phyloP scores from a whole-genome alignment of 2,888 invertebrate species.

The Drosophila engyochracea region DNA sequence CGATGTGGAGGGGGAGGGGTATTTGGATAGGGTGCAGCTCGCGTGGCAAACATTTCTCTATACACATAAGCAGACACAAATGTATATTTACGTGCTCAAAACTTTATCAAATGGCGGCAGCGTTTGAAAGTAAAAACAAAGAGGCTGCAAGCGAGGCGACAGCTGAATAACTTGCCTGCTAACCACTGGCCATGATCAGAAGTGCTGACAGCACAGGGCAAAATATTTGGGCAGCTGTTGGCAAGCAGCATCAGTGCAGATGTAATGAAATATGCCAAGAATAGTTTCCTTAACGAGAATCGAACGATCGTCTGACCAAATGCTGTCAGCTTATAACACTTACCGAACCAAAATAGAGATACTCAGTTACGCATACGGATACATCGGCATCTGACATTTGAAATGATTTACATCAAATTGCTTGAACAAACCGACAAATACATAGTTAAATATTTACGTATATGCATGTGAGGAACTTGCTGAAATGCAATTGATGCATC shows the following conservation, averaged over 20 bases:
- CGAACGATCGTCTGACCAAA: conserved; percentile 36
- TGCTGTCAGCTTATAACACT: conserved; percentile 46
- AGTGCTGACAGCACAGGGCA: conserved; percentile 50
- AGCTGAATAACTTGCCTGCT: conserved; percentile 36
- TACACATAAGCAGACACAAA: not conserved
- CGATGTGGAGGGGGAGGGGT: not conserved
- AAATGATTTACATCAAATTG: not conserved
- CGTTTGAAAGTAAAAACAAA: conserved; percentile 1
- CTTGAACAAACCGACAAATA: not conserved
- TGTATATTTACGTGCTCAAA: conserved; percentile 9
- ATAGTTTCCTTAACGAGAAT: conserved; percentile 38
- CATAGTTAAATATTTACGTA: not conserved
- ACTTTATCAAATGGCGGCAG: conserved; percentile 19
- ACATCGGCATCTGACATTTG: conserved; percentile 29
- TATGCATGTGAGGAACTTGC: not conserved
- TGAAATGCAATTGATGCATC: not conserved
- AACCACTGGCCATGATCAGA: conserved; percentile 3
- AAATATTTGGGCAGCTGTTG: conserved; percentile 73
- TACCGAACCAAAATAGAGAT: conserved; percentile 1
- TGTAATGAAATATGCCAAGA: conserved; percentile 63
- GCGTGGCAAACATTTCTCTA: conserved; percentile 15
- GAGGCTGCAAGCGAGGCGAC: conserved; percentile 24
- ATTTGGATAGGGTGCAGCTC: conserved; percentile 9
- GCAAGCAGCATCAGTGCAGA: conserved; percentile 11
- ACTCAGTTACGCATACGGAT: conserved; percentile 25